These are phyloP conservation scores for Melanerpes formicivorus DNA, from an alignment of 2,113 vertebrate species.

Conservation along the genomic window DNA sequence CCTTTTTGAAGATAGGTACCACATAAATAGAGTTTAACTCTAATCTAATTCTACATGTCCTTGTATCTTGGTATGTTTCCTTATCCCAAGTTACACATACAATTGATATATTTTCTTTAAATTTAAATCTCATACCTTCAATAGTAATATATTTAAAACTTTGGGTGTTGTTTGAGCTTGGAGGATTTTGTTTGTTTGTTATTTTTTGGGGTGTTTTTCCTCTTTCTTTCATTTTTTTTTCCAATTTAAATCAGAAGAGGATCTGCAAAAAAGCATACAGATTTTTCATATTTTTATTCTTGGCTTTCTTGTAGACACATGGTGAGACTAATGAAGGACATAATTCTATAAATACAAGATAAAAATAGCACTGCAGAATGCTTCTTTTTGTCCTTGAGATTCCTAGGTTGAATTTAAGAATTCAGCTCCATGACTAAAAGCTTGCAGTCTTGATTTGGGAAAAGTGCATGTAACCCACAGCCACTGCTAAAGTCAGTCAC, in stretches of 20 bases:
- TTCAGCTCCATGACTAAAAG: not conserved
- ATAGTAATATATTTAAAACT: not conserved
- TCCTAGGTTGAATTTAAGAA: not conserved
- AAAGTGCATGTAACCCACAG: not conserved
- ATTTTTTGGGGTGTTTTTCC: too few relatives aligned
- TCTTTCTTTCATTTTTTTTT: not conserved
- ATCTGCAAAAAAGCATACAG: not conserved
- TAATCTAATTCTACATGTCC: not conserved
- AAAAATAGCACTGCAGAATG: not conserved
- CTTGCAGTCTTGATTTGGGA: not conserved
- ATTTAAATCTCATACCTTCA: not conserved
- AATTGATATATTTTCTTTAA: not conserved
- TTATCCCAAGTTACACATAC: not conserved
- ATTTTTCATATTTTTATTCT: slow-evolving; percentile 25
- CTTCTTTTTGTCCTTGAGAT: not conserved
- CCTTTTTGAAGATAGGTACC: not conserved
- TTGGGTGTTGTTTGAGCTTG: not conserved
- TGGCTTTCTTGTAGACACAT: not conserved
- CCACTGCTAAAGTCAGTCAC: not conserved
- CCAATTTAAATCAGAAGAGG: not conserved
- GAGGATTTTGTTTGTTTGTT: too few relatives aligned
- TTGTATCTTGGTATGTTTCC: not conserved
- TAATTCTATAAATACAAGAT: not conserved
- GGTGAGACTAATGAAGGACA: slow-evolving; percentile 1
- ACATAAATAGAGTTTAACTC: not conserved